Conservation (phyloP, 2,888 invertebrate genomes). For the Torymus auratus region DNA sequence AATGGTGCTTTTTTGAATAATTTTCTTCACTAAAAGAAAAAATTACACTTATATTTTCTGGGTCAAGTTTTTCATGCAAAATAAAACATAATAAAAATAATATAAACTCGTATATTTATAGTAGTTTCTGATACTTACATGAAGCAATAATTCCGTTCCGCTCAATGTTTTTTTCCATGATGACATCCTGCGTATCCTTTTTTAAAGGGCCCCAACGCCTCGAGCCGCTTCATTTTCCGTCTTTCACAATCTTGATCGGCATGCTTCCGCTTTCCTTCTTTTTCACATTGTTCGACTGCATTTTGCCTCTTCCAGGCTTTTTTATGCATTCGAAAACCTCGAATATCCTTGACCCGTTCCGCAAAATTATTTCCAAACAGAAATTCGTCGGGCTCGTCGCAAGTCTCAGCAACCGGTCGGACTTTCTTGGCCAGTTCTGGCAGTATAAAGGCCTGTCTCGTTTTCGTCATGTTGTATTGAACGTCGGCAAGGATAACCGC, state of each 20-base stretch:
- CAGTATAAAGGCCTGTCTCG: not conserved
- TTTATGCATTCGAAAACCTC: not conserved
- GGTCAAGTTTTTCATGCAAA: no score
- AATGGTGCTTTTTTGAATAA: no score
- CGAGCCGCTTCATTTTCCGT: conserved; percentile 10
- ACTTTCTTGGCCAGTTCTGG: conserved; percentile 7
- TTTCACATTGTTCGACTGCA: not conserved
- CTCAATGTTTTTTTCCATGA: not conserved
- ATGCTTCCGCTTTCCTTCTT: conserved; percentile 16
- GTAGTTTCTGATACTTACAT: not conserved
- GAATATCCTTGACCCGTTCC: conserved; percentile 19
- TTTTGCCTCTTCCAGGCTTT: not conserved
- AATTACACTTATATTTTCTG: no score
- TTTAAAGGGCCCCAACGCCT: not conserved
- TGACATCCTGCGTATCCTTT: not conserved
- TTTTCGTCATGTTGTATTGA: conserved; percentile 32
- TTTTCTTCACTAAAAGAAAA: no score
- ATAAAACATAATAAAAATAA: no score
- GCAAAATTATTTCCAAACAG: conserved; percentile 34
- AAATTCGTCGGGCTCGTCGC: conserved; percentile 18
- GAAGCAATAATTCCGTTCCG: not conserved
- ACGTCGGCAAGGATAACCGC: conserved; percentile 28
- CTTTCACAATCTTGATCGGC: not conserved
- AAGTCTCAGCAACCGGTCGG: not conserved
- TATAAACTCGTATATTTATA: no score